Percentiles rank a stretch among this genome's conserved stretches.
These are phyloP conservation scores for Frankliniella fusca DNA, from an alignment of 2,888 invertebrate species.

Conservation along the genomic window DNA sequence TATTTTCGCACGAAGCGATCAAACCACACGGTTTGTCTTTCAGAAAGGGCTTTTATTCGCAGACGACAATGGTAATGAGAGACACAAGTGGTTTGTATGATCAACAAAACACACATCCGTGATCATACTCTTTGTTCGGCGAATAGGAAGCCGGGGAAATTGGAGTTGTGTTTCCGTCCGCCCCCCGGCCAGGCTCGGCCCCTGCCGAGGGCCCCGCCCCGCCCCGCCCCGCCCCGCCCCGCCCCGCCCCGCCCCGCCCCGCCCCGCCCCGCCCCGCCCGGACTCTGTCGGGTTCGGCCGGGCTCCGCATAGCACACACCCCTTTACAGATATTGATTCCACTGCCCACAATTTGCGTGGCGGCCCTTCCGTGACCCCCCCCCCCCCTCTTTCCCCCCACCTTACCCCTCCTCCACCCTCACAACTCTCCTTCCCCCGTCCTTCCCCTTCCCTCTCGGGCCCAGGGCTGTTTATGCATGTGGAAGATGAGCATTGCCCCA, in stretches of 20 bases:
- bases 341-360: constrained; percentile 6
- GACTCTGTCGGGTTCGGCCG: neutral
- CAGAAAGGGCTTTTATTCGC: too few species aligned
- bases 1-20: too few species aligned
- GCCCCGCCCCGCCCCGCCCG: neutral
- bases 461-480: constrained; percentile 21
- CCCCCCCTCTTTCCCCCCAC: neutral
- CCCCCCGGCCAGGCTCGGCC: too few species aligned
- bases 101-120: too few species aligned
- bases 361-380: neutral
- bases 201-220: too few species aligned
- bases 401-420: neutral
- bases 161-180: too few species aligned
- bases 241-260: neutral
- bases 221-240: neutral
- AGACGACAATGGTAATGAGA: too few species aligned
- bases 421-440: too few species aligned
- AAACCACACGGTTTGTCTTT: too few species aligned
- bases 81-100: too few species aligned
- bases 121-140: too few species aligned
- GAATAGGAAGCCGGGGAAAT: too few species aligned
- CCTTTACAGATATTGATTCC: neutral
- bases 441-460: neutral
- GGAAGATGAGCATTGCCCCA: constrained; percentile 20
- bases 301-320: neutral